These are phyloP conservation scores for Hyppa rectilinea DNA, from an alignment of 2,888 invertebrate genomes.

Conservation along the genomic window DNA sequence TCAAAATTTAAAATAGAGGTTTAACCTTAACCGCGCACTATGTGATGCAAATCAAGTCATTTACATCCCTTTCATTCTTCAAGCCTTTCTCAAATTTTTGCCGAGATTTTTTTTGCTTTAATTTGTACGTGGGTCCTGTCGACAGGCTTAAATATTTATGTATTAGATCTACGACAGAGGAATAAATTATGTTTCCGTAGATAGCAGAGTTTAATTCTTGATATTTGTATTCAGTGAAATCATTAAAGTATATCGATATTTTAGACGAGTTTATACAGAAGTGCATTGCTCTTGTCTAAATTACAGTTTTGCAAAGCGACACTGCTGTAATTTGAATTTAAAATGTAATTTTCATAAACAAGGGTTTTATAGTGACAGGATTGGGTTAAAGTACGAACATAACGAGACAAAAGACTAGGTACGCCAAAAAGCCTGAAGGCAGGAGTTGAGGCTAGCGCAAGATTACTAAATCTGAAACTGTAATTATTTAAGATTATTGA, in stretches of 20 bases:
- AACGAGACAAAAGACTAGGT: background rate
- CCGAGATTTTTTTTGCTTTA: constrained; percentile 34
- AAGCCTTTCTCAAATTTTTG: constrained; percentile 68
- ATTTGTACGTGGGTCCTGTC: constrained; percentile 29
- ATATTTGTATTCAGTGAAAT: constrained; percentile 1
- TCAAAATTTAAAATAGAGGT: constrained; percentile 41
- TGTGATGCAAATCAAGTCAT: constrained; percentile 83
- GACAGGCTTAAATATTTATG: constrained; percentile 42
- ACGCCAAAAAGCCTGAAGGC: constrained; percentile 9
- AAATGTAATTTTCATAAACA: background rate
- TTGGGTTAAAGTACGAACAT: background rate
- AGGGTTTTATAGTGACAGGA: background rate
- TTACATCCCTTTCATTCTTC: constrained; percentile 80
- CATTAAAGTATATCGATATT: constrained; percentile 1
- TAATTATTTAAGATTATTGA: constrained; percentile 18
- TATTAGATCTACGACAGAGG: constrained; percentile 34
- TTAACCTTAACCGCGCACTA: constrained; percentile 64
- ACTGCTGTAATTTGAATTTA: constrained; percentile 10
- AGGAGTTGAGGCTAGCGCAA: background rate
- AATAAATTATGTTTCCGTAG: constrained; percentile 42
- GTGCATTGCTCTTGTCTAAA: background rate
- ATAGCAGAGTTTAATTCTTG: constrained; percentile 15
- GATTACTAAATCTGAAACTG: background rate
- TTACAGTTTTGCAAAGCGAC: no score
- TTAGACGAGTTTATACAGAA: no score